A percentile compares a stretch with the other conserved stretches of the same genome.
Evolutionary conservation across 2,113 vertebrate genomes (phyloP).

Genomic region (Clarias magur): DNA sequence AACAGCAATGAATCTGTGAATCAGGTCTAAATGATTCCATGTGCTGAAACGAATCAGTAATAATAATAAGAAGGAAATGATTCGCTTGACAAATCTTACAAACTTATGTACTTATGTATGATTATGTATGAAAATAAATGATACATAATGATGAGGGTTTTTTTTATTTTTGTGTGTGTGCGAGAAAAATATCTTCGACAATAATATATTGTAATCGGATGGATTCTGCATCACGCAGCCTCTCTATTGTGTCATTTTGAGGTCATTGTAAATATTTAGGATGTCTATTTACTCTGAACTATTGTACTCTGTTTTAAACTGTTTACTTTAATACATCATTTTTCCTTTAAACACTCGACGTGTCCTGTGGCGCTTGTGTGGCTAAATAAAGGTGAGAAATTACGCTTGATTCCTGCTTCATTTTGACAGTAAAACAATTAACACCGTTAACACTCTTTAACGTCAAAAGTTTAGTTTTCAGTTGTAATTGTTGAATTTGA

Average conservation of each 20-base stretch:
- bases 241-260: background rate
- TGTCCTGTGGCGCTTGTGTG: background rate
- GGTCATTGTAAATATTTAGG: background rate
- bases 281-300: background rate
- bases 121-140: background rate
- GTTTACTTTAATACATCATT: background rate
- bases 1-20: background rate
- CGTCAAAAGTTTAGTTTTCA: too few relatives aligned
- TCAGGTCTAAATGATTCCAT: background rate
- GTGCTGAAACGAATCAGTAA: background rate
- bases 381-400: background rate
- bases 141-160: background rate
- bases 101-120: too few relatives aligned
- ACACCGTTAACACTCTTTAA: background rate
- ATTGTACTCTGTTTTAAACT: background rate
- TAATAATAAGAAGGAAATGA: too few relatives aligned
- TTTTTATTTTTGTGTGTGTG: background rate
- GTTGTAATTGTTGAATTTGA: background rate
- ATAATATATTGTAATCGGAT: background rate
- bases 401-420: background rate
- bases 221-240: background rate
- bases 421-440: background rate
- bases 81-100: too few relatives aligned
- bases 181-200: background rate
- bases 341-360: background rate